Percentiles rank a stretch among this genome's conserved stretches.
phyloP scores from a whole-genome alignment of 2,888 invertebrate genomes.

The Vanessa cardui region DNA sequence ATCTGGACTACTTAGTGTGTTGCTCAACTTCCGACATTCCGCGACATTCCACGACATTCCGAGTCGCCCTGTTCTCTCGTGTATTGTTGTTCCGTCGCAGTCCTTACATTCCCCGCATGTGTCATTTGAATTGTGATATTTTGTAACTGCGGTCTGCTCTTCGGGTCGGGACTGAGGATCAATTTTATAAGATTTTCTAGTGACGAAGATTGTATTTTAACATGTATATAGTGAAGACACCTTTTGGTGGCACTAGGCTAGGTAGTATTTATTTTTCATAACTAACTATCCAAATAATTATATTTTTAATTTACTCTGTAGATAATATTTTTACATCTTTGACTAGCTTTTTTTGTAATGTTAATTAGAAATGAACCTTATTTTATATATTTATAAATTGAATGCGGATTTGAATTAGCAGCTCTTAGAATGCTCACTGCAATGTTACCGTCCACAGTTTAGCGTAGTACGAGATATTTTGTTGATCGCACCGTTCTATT shows the following conservation, averaged over 20 bases:
- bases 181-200: constrained; percentile 30
- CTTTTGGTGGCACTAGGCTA: constrained; percentile 36
- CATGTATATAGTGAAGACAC: constrained; percentile 34
- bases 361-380: constrained; percentile 1
- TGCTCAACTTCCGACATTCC: constrained; percentile 50
- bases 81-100: not conserved
- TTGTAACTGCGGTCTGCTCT: constrained; percentile 26
- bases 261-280: constrained; percentile 39
- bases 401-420: not conserved
- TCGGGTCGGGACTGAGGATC: constrained; percentile 24
- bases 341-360: constrained; percentile 4
- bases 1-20: constrained; percentile 30
- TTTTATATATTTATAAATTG: constrained; percentile 13
- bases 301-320: constrained; percentile 26
- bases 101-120: too few species aligned
- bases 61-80: constrained; percentile 18
- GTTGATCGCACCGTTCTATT: constrained; percentile 31
- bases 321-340: constrained; percentile 19
- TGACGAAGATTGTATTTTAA: constrained; percentile 20
- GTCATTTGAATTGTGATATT: constrained; percentile 45
- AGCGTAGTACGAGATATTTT: constrained; percentile 22
- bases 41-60: too few species aligned
- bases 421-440: constrained; percentile 27
- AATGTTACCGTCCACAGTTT: constrained; percentile 53
- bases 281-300: constrained; percentile 33